Evolutionary conservation across 2,113 vertebrate genomes (phyloP).

Genomic region (Podarcis muralis): DNA sequence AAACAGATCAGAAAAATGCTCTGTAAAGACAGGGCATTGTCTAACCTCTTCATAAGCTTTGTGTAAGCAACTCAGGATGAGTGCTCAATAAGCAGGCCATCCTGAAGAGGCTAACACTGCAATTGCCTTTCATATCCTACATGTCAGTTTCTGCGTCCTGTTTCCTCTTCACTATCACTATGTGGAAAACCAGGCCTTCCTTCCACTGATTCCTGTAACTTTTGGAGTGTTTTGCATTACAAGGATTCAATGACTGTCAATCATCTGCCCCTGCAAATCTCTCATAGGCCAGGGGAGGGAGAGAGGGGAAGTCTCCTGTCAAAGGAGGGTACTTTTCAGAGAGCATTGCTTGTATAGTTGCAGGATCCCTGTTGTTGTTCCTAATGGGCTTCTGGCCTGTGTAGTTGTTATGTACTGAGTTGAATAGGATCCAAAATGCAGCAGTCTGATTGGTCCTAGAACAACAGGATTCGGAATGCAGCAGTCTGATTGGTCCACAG

Average conservation of each 20-base stretch:
- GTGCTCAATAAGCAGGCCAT: too few relatives aligned
- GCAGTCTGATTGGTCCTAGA: too few relatives aligned
- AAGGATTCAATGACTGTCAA: not conserved
- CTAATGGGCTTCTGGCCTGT: not conserved
- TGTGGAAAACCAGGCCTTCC: not conserved
- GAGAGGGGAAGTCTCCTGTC: not conserved
- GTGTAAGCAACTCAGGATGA: too few relatives aligned
- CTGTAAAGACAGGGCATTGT: too few relatives aligned
- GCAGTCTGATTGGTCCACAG: too few relatives aligned
- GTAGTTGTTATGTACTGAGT: not conserved
- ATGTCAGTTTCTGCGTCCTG: not conserved
- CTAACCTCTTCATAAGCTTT: too few relatives aligned
- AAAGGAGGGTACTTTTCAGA: not conserved
- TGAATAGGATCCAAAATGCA: too few relatives aligned
- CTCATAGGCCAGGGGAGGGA: not conserved
- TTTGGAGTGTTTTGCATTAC: not conserved
- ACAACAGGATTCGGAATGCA: too few relatives aligned
- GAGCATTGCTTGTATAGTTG: not conserved
- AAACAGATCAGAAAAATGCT: too few relatives aligned
- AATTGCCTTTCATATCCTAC: not conserved
- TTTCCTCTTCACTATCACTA: not conserved
- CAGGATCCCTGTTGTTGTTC: not conserved
- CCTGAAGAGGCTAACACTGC: not conserved
- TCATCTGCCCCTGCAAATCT: not conserved
- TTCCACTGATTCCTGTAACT: not conserved